Base-by-base conservation (phyloP, 2,888 invertebrate genomes). In the Autographa gamma region DNA sequence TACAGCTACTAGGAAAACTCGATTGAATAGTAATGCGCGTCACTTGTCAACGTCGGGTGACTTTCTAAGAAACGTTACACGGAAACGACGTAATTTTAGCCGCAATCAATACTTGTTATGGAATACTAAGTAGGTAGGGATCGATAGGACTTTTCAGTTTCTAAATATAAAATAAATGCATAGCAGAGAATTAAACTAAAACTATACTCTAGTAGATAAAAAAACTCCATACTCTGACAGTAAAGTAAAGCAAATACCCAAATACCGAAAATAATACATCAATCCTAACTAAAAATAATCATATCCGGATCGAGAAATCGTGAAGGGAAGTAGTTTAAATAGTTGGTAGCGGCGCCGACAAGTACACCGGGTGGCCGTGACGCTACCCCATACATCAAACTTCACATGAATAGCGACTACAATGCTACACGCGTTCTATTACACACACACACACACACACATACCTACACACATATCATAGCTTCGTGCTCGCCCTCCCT, bases 341-440 rank as follows among this genome's bases (percentile, higher is more conserved):
- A 32, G 60, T 65, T 48, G 14, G 19, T 64, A 77, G 61, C 52
- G 70, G 61, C 56, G 70, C 65, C 80, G 73, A 81, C 83, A 81
- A 83, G 81, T 76, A 81, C 84, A 74, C 85, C 86, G 80, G 84
- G 81, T 88, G 86, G 79, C 64, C 78, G 74, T 87, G 85, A 88
- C 89, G 81, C 74, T 78, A 66, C 69, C 73, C 74, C 84, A 83
- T 87, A 89, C 84, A 88, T 88, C 88, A 89, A 84, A 81, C 77
- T 66, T 71, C 73, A 81, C 77, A 84, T 85, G 87, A 86, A 88
- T 87, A 88, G 82, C 76, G 80, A 86, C 80, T 76, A 81, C 77
- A 80, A 66, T 71, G 71, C 72, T 76, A 77, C 73, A 72, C 62
- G 63, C 52, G 59, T 63, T 56, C 59, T 74, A 67, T 68, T 71